Percentiles rank a stretch among this genome's conserved stretches.
Conservation (phyloP, 2,113 vertebrate species). For the Acrocephalus kingi region DNA sequence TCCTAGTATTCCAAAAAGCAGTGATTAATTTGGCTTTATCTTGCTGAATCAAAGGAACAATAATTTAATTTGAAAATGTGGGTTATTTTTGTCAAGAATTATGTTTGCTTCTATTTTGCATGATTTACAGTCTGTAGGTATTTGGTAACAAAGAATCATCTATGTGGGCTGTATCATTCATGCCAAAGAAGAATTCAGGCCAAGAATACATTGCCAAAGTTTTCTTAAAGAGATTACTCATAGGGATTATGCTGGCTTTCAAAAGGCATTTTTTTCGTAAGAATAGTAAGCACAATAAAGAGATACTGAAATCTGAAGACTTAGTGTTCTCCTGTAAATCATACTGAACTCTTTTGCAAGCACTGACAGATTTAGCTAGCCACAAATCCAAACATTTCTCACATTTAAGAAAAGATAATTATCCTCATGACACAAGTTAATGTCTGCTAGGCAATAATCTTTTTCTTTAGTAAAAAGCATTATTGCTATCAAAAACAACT, state of each 20-base stretch:
- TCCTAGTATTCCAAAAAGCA: neutral
- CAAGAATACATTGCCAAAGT: slow-evolving; percentile 29
- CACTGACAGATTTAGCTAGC: neutral
- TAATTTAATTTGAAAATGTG: slow-evolving; percentile 32
- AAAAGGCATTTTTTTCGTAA: neutral
- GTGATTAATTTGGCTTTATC: slow-evolving; percentile 2
- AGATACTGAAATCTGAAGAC: neutral
- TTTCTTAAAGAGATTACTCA: slow-evolving; percentile 31
- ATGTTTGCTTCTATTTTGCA: neutral
- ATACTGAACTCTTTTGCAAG: neutral
- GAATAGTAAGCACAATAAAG: neutral
- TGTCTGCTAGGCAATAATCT: neutral
- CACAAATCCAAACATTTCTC: slow-evolving; percentile 2
- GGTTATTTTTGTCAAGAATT: slow-evolving; percentile 35
- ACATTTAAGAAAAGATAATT: neutral
- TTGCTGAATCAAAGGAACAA: slow-evolving; percentile 16
- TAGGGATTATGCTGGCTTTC: slow-evolving; percentile 7
- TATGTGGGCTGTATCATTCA: slow-evolving; percentile 11
- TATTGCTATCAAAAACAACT: neutral
- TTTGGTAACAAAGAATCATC: neutral
- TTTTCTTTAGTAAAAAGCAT: neutral
- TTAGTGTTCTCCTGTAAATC: neutral
- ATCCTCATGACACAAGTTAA: neutral
- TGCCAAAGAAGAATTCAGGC: slow-evolving; percentile 24
- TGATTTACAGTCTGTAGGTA: neutral